A percentile compares a stretch with the other conserved stretches of the same genome.
phyloP scores from a whole-genome alignment of 2,888 invertebrate species.

The Chloroclystis v-ata region DNA sequence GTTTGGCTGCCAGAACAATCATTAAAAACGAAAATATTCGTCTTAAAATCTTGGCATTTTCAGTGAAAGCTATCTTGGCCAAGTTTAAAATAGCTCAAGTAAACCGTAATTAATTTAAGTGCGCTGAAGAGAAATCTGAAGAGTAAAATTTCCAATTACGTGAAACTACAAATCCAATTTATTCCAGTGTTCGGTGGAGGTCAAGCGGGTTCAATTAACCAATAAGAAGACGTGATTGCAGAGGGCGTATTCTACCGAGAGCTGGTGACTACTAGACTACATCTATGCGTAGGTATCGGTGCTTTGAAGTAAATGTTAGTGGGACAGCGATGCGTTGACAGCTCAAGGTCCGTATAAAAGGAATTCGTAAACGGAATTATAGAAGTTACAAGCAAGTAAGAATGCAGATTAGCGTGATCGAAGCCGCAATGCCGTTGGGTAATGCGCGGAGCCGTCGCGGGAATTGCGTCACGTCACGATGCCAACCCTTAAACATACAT shows the following conservation, averaged over 20 bases:
- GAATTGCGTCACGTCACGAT: constrained; percentile 36
- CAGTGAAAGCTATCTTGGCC: constrained; percentile 20
- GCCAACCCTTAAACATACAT: constrained; percentile 12
- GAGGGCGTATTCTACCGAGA: constrained; percentile 24
- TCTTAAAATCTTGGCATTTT: constrained; percentile 17
- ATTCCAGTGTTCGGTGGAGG: constrained; percentile 32
- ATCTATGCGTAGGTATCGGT: constrained; percentile 26
- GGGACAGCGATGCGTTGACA: constrained; percentile 13
- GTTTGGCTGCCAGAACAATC: constrained; percentile 11
- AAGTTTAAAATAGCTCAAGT: constrained; percentile 24
- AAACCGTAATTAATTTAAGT: constrained; percentile 28
- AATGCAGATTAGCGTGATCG: constrained; percentile 60
- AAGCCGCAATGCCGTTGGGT: constrained; percentile 61
- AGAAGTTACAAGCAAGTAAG: constrained; percentile 24
- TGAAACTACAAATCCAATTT: constrained; percentile 38
- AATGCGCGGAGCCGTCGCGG: constrained; percentile 42
- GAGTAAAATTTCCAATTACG: constrained; percentile 35
- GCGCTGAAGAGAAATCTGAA: constrained; percentile 28
- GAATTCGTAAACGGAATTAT: background rate
- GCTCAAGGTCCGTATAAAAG: constrained; percentile 11
- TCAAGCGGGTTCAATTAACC: constrained; percentile 39
- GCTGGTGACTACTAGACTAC: constrained; percentile 25
- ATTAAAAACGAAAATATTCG: constrained; percentile 13
- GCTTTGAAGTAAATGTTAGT: constrained; percentile 20
- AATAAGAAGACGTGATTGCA: constrained; percentile 35